phyloP scores from a whole-genome alignment of 2,888 invertebrate species.

The Drosophila acutilabella region DNA sequence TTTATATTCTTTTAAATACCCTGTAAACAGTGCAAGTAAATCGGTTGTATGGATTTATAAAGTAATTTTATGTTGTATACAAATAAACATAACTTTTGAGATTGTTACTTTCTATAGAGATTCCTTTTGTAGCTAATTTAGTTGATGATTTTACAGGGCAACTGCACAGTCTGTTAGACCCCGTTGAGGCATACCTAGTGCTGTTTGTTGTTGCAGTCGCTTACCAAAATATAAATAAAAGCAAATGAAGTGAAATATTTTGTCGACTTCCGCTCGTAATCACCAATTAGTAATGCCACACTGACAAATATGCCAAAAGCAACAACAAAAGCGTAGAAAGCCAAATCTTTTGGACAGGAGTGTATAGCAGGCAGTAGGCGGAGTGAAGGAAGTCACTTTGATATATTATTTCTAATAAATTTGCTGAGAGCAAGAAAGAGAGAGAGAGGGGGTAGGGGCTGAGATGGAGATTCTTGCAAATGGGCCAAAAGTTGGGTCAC shows the following conservation, averaged over 20 bases:
- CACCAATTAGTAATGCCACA: constrained; percentile 84
- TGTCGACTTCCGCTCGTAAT: constrained; percentile 82
- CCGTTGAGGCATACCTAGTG: not conserved
- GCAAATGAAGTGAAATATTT: constrained; percentile 78
- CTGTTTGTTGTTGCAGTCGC: constrained; percentile 16
- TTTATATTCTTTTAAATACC: constrained; percentile 19
- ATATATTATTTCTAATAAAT: constrained; percentile 84
- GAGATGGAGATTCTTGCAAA: constrained; percentile 53
- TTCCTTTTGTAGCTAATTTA: no score
- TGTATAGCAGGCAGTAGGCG: not conserved
- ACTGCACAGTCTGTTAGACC: not conserved
- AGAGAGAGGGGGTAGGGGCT: constrained; percentile 10
- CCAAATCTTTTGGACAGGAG: constrained; percentile 32
- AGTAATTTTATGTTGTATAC: no score
- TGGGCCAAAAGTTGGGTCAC: constrained; percentile 71
- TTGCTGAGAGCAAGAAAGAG: constrained; percentile 42
- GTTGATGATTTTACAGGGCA: not conserved
- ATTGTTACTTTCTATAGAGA: no score
- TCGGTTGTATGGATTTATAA: not conserved
- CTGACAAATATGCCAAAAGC: constrained; percentile 80
- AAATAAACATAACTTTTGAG: no score
- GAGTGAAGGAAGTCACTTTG: constrained; percentile 55
- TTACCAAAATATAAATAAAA: constrained; percentile 72
- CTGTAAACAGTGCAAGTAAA: not conserved
- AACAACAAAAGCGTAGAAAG: constrained; percentile 15